A percentile compares a stretch with the other conserved stretches of the same genome.
phyloP scores from a whole-genome alignment of 2,888 invertebrate genomes.

The Nycteola revayana region DNA sequence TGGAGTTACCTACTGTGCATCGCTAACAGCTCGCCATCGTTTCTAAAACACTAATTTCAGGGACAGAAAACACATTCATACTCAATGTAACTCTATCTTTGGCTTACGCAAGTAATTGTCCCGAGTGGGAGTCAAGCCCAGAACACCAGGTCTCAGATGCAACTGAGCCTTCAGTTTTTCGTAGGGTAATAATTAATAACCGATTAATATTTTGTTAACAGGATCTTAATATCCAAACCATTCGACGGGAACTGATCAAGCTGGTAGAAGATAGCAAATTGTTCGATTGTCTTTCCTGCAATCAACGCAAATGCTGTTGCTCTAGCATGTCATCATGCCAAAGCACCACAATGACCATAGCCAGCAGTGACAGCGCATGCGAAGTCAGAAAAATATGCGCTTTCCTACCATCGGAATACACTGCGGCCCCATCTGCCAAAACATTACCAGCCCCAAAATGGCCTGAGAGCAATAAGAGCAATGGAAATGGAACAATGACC shows the following conservation, averaged over 20 bases:
- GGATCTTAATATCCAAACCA: conserved; percentile 43
- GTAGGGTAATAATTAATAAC: no score
- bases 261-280: conserved; percentile 36
- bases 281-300: conserved; percentile 35
- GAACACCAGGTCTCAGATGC: no score
- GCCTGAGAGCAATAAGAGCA: conserved; percentile 6
- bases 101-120: no score
- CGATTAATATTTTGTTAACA: conserved; percentile 13
- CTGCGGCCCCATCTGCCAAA: conserved; percentile 25
- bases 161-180: no score
- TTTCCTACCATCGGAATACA: conserved; percentile 7
- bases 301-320: conserved; percentile 37
- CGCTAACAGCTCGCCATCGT: no score
- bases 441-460: conserved; percentile 27
- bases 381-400: conserved; percentile 7
- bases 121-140: no score
- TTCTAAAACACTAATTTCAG: no score
- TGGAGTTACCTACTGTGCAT: no score
- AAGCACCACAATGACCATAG: conserved; percentile 18
- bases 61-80: no score
- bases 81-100: no score
- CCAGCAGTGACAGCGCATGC: conserved; percentile 9
- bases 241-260: conserved; percentile 35
- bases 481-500: conserved; percentile 1
- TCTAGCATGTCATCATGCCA: conserved; percentile 5